Base-by-base conservation (phyloP, 2,113 vertebrate genomes). In the Xiphophorus hellerii region DNA sequence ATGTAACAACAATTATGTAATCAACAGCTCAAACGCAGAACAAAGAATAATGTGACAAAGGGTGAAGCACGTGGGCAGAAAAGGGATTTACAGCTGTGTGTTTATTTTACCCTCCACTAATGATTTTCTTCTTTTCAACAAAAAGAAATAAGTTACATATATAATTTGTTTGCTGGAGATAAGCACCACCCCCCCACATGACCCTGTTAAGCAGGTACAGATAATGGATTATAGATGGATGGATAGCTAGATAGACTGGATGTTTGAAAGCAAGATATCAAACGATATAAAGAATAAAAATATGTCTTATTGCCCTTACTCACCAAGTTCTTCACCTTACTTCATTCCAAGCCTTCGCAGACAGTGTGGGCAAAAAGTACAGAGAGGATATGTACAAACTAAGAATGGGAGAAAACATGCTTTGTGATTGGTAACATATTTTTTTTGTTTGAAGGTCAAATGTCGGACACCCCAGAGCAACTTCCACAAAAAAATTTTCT, bases 1-100 rank as follows among this genome's bases (percentile, higher is more conserved):
- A 77, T 62, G 83, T 74, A 88, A 86, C 37, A 11, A 63, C 64
- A 79, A 81, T 87, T 79, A 87, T 80, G 80, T 79, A 81, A 88
- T 88, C 74, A 80, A 66, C 63, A 48, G 69, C 84, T 87, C 63
- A 84, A 81, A 80, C 12, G 44, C 66, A 33, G 75, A 77, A 79
- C 66, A 84, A 78, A 84, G 76, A 76, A 82, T 65, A 76, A 82
- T 3, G 25, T 35, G 71, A 75, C 77, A 78, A 68, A 78, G 63
- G 76, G 74, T 80, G 77, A 84, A 81, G 77, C 75, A 29, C 39
- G 85, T 84, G 63, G 79, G 86, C 83, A 74, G 71, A 12, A 60
- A 77, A 62, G 62, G 75, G 33, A 39, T 74, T 51, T 2, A 30
- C 73, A 64, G 60, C 30, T 70, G 75, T 70, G 51, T 33, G 42